Evolutionary conservation across 2,113 vertebrate genomes (phyloP).

Genomic region (Chauna torquata): DNA sequence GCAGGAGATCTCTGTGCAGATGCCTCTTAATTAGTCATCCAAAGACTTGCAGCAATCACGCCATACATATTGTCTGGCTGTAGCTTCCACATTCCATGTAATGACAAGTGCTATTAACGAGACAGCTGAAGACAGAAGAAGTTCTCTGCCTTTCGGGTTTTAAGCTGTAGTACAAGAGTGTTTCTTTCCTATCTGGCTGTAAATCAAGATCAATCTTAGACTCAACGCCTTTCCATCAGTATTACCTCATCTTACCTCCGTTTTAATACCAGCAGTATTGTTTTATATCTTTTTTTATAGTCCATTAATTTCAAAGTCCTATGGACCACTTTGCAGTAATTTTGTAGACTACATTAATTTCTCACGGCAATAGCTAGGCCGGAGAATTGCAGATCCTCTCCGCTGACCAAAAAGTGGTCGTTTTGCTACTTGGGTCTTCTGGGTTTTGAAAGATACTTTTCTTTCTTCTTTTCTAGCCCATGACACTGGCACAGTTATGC

Average conservation of each 20-base stretch:
- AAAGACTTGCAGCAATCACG: slow-evolving; percentile 48
- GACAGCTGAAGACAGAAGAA: slow-evolving; percentile 67
- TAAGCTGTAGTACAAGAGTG: slow-evolving; percentile 41
- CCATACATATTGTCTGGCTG: slow-evolving; percentile 65
- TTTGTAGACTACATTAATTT: slow-evolving; percentile 70
- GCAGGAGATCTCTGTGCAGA: slow-evolving; percentile 60
- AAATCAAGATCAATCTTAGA: slow-evolving; percentile 69
- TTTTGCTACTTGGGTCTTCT: slow-evolving; percentile 3
- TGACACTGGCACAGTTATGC: background rate
- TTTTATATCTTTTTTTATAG: slow-evolving; percentile 71
- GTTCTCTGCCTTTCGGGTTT: slow-evolving; percentile 37
- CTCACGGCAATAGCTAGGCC: background rate
- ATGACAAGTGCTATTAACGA: slow-evolving; percentile 71
- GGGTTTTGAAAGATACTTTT: slow-evolving; percentile 7
- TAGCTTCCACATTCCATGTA: slow-evolving; percentile 62
- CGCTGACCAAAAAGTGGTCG: slow-evolving; percentile 1
- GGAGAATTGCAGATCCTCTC: slow-evolving; percentile 37
- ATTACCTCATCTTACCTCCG: slow-evolving; percentile 58
- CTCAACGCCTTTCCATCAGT: slow-evolving; percentile 35
- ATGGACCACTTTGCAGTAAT: slow-evolving; percentile 63
- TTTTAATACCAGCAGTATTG: slow-evolving; percentile 63
- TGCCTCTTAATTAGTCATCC: slow-evolving; percentile 71
- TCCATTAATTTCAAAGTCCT: slow-evolving; percentile 66
- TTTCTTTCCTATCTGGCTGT: slow-evolving; percentile 38
- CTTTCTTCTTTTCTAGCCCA: background rate